These are phyloP conservation scores for Eilema depressum DNA, from an alignment of 2,888 invertebrate species.

Conservation along the genomic window DNA sequence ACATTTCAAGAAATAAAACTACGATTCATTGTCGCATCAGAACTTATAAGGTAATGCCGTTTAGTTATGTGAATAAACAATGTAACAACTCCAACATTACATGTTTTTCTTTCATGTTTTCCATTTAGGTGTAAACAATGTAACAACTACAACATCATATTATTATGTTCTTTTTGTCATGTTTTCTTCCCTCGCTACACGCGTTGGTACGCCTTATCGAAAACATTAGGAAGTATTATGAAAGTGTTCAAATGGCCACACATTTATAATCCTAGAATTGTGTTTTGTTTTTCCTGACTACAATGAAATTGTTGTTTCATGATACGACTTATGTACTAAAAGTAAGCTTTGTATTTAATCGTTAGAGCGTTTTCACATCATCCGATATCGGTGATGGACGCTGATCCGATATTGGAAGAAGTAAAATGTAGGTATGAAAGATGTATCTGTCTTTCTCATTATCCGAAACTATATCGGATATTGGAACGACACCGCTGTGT, in stretches of 20 bases:
- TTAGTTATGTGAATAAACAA: not conserved
- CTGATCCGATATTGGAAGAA: no score
- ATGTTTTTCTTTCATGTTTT: not conserved
- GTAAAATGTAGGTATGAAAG: no score
- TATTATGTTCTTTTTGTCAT: not conserved
- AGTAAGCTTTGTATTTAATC: not conserved
- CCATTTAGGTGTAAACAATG: not conserved
- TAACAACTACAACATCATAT: not conserved
- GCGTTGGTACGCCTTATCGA: not conserved
- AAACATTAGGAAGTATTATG: not conserved
- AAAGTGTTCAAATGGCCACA: not conserved
- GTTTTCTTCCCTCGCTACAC: not conserved
- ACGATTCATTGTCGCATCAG: not conserved
- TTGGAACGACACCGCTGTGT: no score
- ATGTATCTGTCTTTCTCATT: no score
- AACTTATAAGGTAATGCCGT: not conserved
- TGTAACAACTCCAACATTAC: not conserved
- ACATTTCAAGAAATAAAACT: no score
- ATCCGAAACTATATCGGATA: no score
- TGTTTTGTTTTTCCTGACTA: not conserved
- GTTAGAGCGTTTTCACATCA: no score
- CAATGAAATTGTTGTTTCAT: not conserved
- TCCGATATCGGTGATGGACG: no score
- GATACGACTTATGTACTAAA: not conserved
- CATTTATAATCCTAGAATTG: slow-evolving; percentile 1